Evolutionary conservation across 1,140 invertebrate species (phyloP).

Genomic region (Drosophila repleta): DNA sequence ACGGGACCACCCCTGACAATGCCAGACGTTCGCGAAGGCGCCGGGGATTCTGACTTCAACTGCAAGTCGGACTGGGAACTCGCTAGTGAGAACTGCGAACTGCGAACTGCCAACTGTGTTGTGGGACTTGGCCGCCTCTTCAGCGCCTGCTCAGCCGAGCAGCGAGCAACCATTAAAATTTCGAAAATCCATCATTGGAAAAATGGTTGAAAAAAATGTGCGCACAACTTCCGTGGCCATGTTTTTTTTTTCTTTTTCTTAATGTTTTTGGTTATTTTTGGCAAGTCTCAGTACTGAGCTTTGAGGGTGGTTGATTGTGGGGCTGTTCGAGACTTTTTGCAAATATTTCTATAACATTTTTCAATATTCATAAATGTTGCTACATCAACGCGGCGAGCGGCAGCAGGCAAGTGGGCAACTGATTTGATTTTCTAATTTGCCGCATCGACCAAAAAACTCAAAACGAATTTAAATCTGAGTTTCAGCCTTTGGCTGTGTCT

Average conservation of each 20-base stretch:
- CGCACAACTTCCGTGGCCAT: conserved; percentile 71
- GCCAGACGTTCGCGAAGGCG: conserved; percentile 55
- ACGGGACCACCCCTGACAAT: conserved; percentile 51
- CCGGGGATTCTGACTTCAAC: conserved; percentile 48
- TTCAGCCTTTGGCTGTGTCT: conserved; percentile 6
- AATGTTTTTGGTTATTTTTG: conserved; percentile 36
- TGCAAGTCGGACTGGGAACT: conserved; percentile 20
- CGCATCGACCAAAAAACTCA: conserved; percentile 36
- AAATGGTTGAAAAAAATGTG: conserved; percentile 75
- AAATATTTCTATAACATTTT: conserved; percentile 77
- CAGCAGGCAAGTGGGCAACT: conserved; percentile 58
- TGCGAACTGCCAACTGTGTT: conserved; percentile 2
- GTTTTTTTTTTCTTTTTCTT: conserved; percentile 47
- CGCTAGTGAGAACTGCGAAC: conserved; percentile 8
- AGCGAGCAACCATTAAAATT: conserved; percentile 83
- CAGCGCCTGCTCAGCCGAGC: conserved; percentile 75
- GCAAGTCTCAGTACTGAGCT: conserved; percentile 18
- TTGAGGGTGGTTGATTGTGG: conserved; percentile 22
- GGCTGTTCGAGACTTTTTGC: conserved; percentile 25
- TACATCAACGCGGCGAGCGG: conserved; percentile 41
- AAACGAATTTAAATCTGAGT: conserved; percentile 48
- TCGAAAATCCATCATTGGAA: conserved; percentile 84
- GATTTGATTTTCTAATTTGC: conserved; percentile 81
- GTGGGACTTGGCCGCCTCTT: conserved; percentile 43
- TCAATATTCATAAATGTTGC: conserved; percentile 77